Percentiles rank a stretch among this genome's conserved stretches.
These are phyloP conservation scores for Corvus cornix DNA, from an alignment of 2,113 vertebrate species.

Conservation along the genomic window DNA sequence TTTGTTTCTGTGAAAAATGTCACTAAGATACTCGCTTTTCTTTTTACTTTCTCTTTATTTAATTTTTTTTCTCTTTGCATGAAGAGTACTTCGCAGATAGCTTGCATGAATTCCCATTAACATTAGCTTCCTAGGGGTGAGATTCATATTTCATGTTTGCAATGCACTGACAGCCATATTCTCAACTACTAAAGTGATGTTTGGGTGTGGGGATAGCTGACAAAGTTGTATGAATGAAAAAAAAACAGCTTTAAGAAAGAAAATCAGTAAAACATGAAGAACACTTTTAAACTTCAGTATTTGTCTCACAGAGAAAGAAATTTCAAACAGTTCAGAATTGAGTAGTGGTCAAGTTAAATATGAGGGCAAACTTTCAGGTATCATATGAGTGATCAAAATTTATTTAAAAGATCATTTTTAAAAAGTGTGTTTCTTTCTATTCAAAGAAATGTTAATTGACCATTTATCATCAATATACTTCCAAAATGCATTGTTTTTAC, in stretches of 20 bases:
- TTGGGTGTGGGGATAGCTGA: not conserved
- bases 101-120: not conserved
- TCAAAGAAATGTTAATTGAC: not conserved
- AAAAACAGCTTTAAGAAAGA: not conserved
- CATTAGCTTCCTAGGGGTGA: not conserved
- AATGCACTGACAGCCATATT: not conserved
- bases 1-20: conserved; percentile 40
- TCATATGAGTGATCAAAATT: not conserved
- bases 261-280: not conserved
- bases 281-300: not conserved
- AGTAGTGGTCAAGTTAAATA: not conserved
- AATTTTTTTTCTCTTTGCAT: not conserved
- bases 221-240: not conserved
- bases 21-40: not conserved
- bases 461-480: not conserved
- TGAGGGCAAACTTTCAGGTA: not conserved
- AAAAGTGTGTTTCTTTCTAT: not conserved
- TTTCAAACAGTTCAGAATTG: not conserved
- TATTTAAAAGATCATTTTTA: not conserved
- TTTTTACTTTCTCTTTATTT: not conserved
- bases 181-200: not conserved
- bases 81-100: not conserved
- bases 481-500: not conserved
- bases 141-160: not conserved
- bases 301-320: not conserved